These are phyloP conservation scores for Polymixis lichenea DNA, from an alignment of 2,888 invertebrate species.

Conservation along the genomic window DNA sequence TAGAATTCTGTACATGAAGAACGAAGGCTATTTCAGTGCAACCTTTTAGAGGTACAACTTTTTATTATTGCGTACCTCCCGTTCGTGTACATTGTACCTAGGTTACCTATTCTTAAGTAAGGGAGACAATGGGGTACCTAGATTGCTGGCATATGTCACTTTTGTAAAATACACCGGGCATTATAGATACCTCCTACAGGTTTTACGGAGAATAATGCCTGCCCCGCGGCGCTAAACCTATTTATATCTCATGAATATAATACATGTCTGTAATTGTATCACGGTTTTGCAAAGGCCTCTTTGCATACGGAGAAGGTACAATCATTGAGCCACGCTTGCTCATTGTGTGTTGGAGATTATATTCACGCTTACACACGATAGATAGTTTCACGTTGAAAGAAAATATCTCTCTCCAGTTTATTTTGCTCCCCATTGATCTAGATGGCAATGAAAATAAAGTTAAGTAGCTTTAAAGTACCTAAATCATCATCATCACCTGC, in stretches of 20 bases:
- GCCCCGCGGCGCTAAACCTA: not conserved
- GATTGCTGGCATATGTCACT: not conserved
- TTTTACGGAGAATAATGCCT: not conserved
- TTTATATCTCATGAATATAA: not conserved
- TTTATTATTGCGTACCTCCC: not conserved
- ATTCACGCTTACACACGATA: not conserved
- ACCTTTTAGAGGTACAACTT: not conserved
- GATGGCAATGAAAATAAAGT: not conserved
- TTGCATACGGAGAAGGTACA: not conserved
- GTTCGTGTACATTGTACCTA: not conserved
- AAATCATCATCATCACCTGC: not conserved
- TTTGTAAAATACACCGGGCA: slow-evolving; percentile 18
- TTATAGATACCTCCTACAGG: not conserved
- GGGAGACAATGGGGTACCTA: slow-evolving; percentile 4
- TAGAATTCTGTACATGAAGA: not conserved
- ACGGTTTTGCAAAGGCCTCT: no score
- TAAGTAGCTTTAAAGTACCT: not conserved
- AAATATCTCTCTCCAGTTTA: not conserved
- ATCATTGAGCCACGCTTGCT: not conserved
- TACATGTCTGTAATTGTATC: not conserved
- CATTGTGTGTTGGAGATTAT: not conserved
- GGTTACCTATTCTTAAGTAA: not conserved
- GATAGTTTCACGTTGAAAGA: not conserved
- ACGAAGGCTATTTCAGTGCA: not conserved
- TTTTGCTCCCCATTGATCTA: no score